Conservation (phyloP, 30 jellyfish, hydroid and myxozoan genomes). For the Haliclystus octoradiatus region DNA sequence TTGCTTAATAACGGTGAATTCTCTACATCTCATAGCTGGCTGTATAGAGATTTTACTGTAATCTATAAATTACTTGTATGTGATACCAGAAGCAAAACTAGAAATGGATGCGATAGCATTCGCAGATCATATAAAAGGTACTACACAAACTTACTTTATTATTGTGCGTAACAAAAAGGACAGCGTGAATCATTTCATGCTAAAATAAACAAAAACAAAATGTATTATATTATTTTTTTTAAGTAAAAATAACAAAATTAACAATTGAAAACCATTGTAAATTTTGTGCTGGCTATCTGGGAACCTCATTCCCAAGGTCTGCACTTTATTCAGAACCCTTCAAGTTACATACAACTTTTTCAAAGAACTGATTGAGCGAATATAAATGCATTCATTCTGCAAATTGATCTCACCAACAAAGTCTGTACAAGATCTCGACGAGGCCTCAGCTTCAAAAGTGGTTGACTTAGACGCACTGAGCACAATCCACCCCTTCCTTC, state of each 20-base stretch:
- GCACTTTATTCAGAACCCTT: not conserved
- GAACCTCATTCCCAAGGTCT: not conserved
- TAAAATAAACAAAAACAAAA: constrained; percentile 18
- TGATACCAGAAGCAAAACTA: too few species aligned
- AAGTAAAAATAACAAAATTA: not conserved
- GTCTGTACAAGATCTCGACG: constrained; percentile 91
- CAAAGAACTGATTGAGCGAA: too few species aligned
- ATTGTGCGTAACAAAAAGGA: constrained; percentile 86
- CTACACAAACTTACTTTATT: constrained; percentile 52
- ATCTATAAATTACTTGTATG: too few species aligned
- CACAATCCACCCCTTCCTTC: constrained; percentile 90
- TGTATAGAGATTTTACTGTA: too few species aligned
- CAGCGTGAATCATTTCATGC: constrained; percentile 99
- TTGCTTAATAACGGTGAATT: too few species aligned
- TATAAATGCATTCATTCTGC: too few species aligned
- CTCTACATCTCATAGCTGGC: too few species aligned
- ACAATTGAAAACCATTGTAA: not conserved
- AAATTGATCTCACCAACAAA: constrained; percentile 86
- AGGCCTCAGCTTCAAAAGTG: constrained; percentile 81
- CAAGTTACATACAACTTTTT: too few species aligned
- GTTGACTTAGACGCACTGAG: constrained; percentile 72
- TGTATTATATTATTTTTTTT: too few species aligned
- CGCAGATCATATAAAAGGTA: too few species aligned
- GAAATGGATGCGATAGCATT: too few species aligned
- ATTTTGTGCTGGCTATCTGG: not conserved